A percentile compares a stretch with the other conserved stretches of the same genome.
These are phyloP conservation scores for Hemistola chrysoprasaria DNA, from an alignment of 2,888 invertebrate species.

Conservation along the genomic window DNA sequence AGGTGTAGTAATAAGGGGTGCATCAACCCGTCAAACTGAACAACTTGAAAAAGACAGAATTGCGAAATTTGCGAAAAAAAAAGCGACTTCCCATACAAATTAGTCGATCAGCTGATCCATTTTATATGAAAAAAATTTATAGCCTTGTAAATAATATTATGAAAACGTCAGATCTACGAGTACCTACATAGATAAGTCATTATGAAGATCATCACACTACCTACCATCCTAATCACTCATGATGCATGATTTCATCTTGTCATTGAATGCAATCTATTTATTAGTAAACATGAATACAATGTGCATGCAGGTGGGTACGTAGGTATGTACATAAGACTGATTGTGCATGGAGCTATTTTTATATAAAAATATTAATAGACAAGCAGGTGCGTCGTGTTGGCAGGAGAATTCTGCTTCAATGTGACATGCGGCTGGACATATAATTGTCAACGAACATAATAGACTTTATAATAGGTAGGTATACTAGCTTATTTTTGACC, in stretches of 20 bases:
- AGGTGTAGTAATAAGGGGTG: too few relatives aligned
- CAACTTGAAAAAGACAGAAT: too few relatives aligned
- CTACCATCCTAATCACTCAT: conserved; percentile 13
- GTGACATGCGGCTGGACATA: conserved; percentile 63
- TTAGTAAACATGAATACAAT: conserved; percentile 22
- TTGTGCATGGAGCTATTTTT: conserved; percentile 57
- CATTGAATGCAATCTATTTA: conserved; percentile 14
- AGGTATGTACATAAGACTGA: conserved; percentile 17
- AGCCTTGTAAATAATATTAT: too few relatives aligned
- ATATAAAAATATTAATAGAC: conserved; percentile 76
- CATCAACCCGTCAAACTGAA: too few relatives aligned
- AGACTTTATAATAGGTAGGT: conserved; percentile 33
- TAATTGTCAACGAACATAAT: conserved; percentile 57
- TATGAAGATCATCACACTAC: neutral
- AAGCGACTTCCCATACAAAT: too few relatives aligned
- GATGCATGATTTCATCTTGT: conserved; percentile 2
- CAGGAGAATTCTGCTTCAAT: conserved; percentile 56
- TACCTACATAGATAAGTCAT: too few relatives aligned
- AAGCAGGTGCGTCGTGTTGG: conserved; percentile 74
- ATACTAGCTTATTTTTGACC: conserved; percentile 30
- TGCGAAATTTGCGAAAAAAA: too few relatives aligned
- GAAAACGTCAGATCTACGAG: too few relatives aligned
- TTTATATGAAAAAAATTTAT: too few relatives aligned
- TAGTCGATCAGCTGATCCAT: too few relatives aligned
- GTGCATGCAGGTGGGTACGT: conserved; percentile 1